Conservation (phyloP, 2,888 invertebrate genomes). For the Phania funesta region DNA sequence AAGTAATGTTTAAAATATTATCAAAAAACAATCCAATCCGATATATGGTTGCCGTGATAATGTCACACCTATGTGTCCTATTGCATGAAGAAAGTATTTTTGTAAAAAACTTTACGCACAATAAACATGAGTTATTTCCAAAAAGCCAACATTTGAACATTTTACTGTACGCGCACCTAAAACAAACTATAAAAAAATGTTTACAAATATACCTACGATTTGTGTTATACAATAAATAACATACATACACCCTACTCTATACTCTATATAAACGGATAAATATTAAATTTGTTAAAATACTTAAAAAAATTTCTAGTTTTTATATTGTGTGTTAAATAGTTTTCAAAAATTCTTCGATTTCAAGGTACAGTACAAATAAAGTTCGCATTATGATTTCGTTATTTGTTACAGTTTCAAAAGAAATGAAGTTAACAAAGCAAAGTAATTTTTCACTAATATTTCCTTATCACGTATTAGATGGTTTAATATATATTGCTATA, state of each 20-base stretch:
- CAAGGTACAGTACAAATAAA: conserved; percentile 69
- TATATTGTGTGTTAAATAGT: background rate
- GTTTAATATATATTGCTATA: conserved; percentile 11
- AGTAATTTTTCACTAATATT: conserved; percentile 34
- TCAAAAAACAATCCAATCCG: too few species aligned
- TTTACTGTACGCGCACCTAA: conserved; percentile 50
- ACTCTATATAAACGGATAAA: conserved; percentile 18
- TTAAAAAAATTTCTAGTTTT: conserved; percentile 26
- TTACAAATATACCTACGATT: conserved; percentile 27
- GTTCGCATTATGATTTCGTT: conserved; percentile 34
- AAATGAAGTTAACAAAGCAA: conserved; percentile 60
- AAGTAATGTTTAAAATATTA: too few species aligned
- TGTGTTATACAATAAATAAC: conserved; percentile 23
- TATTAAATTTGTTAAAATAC: conserved; percentile 32
- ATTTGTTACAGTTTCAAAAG: conserved; percentile 49
- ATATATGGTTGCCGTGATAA: too few species aligned
- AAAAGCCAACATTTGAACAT: background rate
- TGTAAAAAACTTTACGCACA: background rate
- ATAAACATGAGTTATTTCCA: background rate
- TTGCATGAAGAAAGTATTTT: background rate
- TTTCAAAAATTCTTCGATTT: conserved; percentile 35
- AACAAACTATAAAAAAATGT: conserved; percentile 16
- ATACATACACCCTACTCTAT: conserved; percentile 60
- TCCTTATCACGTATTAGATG: background rate
- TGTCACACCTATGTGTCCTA: too few species aligned